Evolutionary conservation across 2,797 vertebrate species (phyloP), one percentile per base, ranked within the genome.

Genomic region (Gymnodraco acuticeps): DNA sequence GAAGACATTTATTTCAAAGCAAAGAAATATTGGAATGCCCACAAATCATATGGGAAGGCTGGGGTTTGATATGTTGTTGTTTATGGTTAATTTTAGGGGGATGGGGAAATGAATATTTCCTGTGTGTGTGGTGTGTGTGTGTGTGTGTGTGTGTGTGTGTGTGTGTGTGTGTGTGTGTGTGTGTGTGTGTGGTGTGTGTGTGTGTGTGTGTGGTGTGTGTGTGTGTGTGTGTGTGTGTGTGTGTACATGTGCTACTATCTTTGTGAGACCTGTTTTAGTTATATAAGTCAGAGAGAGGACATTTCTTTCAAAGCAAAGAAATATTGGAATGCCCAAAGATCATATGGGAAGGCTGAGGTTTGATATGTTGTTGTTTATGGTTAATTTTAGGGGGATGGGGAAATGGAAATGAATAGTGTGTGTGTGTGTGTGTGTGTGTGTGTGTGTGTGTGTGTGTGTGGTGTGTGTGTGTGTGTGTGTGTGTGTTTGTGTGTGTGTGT

Each of bases 201-300:
- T 2, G 20, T 2, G 20, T 20, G 20, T 20, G 20, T 20, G 20
- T 20, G 20, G 20, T 20, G 20, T 20, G 20, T 20, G 20, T 20
- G 20, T n/a, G n/a, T n/a, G 20, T 2, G 20, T 20, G 20, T 2
- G 20, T 20, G 20, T 2, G 20, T 20, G 20, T 20, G 20, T 20
- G 20, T 20, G 20, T 50, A 38, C 4, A 17, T 70, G 64, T 64
- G 62, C 42, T 65, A 80, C 51, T 81, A 60, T 70, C 58, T 82
- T 64, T 80, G 31, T 83, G 58, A 68, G 76, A 72, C 51, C 41
- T 31, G 27, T 71, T 79, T 75, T 66, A 70, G 16, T 47, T 82
- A n/a, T 50, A 69, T 45, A 59, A 52, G 53, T 72, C 10, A 45
- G 16, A 52, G 15, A 53, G 23, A 38, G 31, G 61, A 50, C 16